Base-by-base conservation (phyloP, 2,888 invertebrate genomes). In the Margaritifera margaritifera region DNA sequence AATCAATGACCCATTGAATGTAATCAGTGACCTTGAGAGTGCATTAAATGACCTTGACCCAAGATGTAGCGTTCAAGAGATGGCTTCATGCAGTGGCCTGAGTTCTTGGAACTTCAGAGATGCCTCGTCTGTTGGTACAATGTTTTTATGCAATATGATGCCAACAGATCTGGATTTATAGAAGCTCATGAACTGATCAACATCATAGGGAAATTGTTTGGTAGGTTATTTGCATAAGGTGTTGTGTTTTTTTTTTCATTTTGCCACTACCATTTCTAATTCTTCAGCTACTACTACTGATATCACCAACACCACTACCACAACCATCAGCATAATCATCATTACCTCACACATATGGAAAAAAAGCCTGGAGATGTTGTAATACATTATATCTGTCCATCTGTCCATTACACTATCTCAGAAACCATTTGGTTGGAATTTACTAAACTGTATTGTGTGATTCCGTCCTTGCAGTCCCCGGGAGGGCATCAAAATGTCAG, bases 21-120 rank as follows among this genome's bases (percentile, higher is more conserved):
- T 15, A 42, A 11, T 42, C 3, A 3, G 42, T 42, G 42, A 42
- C 0, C 20, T n/a, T n/a, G 22, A 22, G n/a, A 42, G 24, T 50
- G 20, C 20, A 50, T 62, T 19, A 42, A 6, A n/a, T 19, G n/a
- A 59, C 71, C 66, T 71, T 63, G 68, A 58, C 57, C 60, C 20
- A 19, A 0, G 54, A 4, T 19, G 1, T 60, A 87, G 86, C 72
- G 85, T 50, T 83, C 83, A 18, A 78, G 80, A n/a, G 87, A 88
- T 79, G 88, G 88, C 6, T 85, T 88, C 61, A 87, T 88, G 88
- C 87, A 87, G 72, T 87, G 83, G 80, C 67, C 79, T 11, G 88
- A 88, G 65, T 88, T 87, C 71, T 51, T 81, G 72, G 88, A 88
- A 70, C 76, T 88, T 42, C 84, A 87, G 71, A 80, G 84, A 58